These are phyloP conservation scores for Urocynchramus pylzowi DNA, from an alignment of 2,113 vertebrate species.

Conservation along the genomic window DNA sequence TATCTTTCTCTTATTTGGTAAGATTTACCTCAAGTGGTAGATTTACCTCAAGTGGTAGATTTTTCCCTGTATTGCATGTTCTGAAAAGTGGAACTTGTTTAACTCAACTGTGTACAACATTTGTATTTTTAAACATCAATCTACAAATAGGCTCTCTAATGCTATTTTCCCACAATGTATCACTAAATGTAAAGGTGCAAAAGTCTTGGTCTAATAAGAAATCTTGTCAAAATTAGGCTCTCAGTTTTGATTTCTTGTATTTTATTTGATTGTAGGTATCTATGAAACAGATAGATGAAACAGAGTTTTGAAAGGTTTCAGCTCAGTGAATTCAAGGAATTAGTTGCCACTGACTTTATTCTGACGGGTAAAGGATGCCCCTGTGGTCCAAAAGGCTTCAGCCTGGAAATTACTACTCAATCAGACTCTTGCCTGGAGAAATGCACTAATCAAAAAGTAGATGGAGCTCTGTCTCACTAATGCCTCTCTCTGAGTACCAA, in stretches of 20 bases:
- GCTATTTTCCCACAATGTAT: not conserved
- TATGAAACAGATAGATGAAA: not conserved
- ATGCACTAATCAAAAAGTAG: not conserved
- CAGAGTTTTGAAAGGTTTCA: not conserved
- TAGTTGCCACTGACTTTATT: not conserved
- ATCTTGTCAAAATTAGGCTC: not conserved
- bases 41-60: not conserved
- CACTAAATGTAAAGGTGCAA: not conserved
- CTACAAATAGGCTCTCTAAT: not conserved
- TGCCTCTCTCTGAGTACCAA: not conserved
- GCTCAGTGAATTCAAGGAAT: not conserved
- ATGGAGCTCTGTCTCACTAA: not conserved
- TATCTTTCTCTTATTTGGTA: not conserved
- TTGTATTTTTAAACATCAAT: not conserved
- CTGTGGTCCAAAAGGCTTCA: not conserved
- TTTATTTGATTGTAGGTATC: not conserved
- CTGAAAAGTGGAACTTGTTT: not conserved
- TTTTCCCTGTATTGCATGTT: not conserved
- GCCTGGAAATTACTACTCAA: constrained; percentile 29
- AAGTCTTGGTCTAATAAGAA: not conserved
- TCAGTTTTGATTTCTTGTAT: not conserved
- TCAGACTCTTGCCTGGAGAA: constrained; percentile 3
- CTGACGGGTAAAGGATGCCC: not conserved
- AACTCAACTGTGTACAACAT: not conserved
- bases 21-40: not conserved